These are phyloP conservation scores for Leptinotarsa haldemani DNA, from an alignment of 2,888 invertebrate species.

Conservation along the genomic window DNA sequence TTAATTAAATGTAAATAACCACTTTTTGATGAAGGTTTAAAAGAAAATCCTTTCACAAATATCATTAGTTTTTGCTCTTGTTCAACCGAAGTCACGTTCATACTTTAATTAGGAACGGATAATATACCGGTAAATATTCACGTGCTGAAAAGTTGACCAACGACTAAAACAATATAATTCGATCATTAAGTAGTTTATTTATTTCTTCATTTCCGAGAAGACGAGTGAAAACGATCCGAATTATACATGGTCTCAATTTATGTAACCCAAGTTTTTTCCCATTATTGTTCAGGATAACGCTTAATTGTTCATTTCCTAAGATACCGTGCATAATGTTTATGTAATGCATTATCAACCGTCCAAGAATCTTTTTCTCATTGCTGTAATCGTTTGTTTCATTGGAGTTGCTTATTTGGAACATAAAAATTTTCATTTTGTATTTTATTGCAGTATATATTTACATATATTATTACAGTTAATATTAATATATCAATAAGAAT, in stretches of 20 bases:
- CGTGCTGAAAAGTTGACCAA: slow-evolving; percentile 18
- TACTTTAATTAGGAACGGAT: neutral
- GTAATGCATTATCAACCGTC: slow-evolving; percentile 4
- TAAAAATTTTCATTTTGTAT: no score
- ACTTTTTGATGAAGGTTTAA: neutral
- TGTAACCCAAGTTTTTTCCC: slow-evolving; percentile 26
- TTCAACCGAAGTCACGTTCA: slow-evolving; percentile 7
- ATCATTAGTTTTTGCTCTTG: neutral
- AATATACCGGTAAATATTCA: slow-evolving; percentile 9
- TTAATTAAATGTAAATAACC: neutral
- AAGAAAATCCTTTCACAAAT: neutral
- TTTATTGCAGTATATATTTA: no score
- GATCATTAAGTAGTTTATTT: neutral
- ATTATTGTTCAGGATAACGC: slow-evolving; percentile 24
- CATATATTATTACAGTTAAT: neutral
- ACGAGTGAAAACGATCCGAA: slow-evolving; percentile 25
- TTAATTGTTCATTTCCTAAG: slow-evolving; percentile 24
- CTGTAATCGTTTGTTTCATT: neutral
- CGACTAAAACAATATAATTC: neutral
- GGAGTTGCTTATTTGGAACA: neutral
- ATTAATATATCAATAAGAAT: no score
- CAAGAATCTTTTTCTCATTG: neutral
- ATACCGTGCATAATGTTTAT: slow-evolving; percentile 11
- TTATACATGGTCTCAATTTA: slow-evolving; percentile 25
- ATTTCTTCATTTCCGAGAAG: slow-evolving; percentile 14